Evolutionary conservation across 2,113 vertebrate species (phyloP).

Genomic region (Hippolais icterina): DNA sequence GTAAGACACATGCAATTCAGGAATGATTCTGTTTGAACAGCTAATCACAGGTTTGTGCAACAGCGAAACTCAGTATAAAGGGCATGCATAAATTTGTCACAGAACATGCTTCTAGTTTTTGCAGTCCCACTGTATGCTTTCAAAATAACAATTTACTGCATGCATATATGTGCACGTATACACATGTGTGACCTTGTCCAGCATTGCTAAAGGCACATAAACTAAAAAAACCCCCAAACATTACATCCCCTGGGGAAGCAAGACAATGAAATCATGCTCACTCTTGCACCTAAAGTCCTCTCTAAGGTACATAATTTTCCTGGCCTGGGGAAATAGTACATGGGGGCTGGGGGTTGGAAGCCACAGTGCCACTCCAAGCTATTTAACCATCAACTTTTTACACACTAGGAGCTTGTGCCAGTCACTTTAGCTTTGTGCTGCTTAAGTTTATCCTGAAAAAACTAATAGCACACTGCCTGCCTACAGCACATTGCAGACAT

Average conservation of each 20-base stretch:
- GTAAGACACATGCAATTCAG: background rate
- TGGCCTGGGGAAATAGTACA: background rate
- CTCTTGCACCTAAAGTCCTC: background rate
- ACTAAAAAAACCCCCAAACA: background rate
- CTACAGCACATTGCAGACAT: background rate
- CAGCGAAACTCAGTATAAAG: background rate
- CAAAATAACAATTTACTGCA: background rate
- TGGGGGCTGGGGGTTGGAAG: rapidly evolving
- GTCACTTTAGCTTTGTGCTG: background rate
- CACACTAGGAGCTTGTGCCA: background rate
- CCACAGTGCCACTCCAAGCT: background rate
- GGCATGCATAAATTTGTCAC: background rate
- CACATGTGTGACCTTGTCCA: background rate
- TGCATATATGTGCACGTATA: background rate
- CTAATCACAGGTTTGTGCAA: slow-evolving; percentile 9
- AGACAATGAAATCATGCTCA: background rate
- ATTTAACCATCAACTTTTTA: background rate
- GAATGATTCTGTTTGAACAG: slow-evolving; percentile 19
- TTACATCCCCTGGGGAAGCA: background rate
- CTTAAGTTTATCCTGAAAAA: background rate
- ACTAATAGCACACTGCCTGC: background rate
- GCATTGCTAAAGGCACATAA: background rate
- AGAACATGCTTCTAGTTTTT: background rate
- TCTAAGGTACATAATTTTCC: background rate
- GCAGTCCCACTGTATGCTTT: background rate